Base-by-base conservation (phyloP, 2,888 invertebrate species). In the Corythucha ciliata region DNA sequence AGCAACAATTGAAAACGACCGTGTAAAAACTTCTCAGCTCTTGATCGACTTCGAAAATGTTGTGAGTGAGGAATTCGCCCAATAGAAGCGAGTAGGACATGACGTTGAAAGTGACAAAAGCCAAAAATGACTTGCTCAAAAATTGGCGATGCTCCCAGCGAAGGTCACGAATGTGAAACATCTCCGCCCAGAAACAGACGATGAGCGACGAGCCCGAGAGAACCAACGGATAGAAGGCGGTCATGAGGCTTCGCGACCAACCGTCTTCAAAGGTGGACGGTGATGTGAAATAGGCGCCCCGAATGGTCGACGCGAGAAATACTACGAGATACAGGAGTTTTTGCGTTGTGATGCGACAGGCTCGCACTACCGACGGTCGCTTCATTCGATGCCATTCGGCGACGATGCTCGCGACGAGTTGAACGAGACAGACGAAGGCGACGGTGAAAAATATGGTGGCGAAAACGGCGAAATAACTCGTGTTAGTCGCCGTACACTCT, bases 141-240 rank as follows among this genome's bases (percentile, higher is more conserved):
- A 92, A 92, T 66, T 89, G 80, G 33, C 88, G 86, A 61, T 82
- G 81, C 68, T 91, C 90, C 80, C 86, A 89, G 56, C 84, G 80
- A 57, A 90, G 81, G 66, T 89, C 85, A 58, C 83, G 81, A 48
- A 92, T 72, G 67, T 92, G 92, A 70, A 92, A 91, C 42, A 89
- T 84, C 87, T 92, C 91, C 33, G 91, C 91, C 91, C 91, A 91
- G 68, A 90, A 87, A 70, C 92, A 92, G 58, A 91, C 90, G 60
- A 92, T 83, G 54, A 91, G 74, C 0, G 91, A 91, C 0, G 89
- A 84, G 46, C 90, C 88, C 8, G 89, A 86, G 74, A 91, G 77
- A 52, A 91, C 74, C 37, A 92, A 74, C 1, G 91, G 90, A 70
- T 91, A 92, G 70, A 89, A 92, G 0, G 90, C 89, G 21, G 88